Evolutionary conservation across 2,113 vertebrate species (phyloP), one percentile per base, ranked within the genome.

Genomic region (Heterochromis multidens): DNA sequence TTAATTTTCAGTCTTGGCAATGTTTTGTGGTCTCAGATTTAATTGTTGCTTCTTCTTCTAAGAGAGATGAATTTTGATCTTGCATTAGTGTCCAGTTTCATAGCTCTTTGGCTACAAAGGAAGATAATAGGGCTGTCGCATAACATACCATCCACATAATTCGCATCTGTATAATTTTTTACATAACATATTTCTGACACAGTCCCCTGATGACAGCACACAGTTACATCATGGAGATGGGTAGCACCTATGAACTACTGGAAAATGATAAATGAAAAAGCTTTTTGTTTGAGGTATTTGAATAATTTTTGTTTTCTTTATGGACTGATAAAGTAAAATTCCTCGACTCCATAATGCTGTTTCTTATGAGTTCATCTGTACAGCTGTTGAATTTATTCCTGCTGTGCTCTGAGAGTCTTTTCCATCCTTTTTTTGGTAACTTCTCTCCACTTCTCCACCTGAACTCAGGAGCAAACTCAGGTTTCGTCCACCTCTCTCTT

Each of bases 401-500:
- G 46, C 67, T 46, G 21, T n/a, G 29, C 17, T 63, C 60, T 25
- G 25, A 43, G 21, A 33, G 14, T 70, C 8, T 58, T 61, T 19
- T 67, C 21, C 25, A 19, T 49, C 3, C 85, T 60, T 49, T 86
- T 31, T 31, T 31, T 43, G 27, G 67, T 13, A 90, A 88, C 87
- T 90, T 91, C 79, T 79, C 62, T 23, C 49, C 83, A 70, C 21
- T 46, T 19, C 31, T 31, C 57, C 67, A 2, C 54, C 2, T 35
- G 62, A 82, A 57, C 70, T 54, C 77, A 59, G 43, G 46, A 54
- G 12, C 27, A 88, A 88, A 87, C 80, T 61, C 76, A 60, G 84
- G 83, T 86, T 77, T 63, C 88, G 62, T 14, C 85, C 63, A 65
- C 77, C 52, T 79, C 86, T 67, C n/a, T 29, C 40, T 54, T 77